Percentiles rank a stretch among this genome's conserved stretches.
phyloP scores from a whole-genome alignment of 2,888 invertebrate genomes.

The Conus canariensis region DNA sequence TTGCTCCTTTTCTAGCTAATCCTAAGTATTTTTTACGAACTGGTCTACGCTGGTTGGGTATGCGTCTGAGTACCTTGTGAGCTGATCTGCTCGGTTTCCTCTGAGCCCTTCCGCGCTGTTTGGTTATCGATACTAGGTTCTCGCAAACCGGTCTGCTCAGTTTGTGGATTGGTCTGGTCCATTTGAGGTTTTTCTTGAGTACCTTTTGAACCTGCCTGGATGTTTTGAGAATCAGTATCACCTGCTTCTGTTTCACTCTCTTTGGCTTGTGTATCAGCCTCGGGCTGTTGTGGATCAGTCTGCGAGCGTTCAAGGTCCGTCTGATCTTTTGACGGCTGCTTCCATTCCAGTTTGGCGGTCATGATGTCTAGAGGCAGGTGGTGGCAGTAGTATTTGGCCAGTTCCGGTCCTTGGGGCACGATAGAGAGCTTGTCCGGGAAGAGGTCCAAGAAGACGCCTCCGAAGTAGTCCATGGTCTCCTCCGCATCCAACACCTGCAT shows the following conservation, averaged over 20 bases:
- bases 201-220: neutral
- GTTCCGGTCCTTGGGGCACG: slow-evolving; percentile 6
- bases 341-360: neutral
- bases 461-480: neutral
- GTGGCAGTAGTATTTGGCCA: neutral
- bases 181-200: neutral
- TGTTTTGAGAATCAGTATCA: neutral
- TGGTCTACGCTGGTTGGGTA: too few relatives aligned
- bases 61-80: too few relatives aligned
- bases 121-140: too few relatives aligned
- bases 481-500: neutral
- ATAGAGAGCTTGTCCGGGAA: neutral
- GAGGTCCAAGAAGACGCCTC: neutral
- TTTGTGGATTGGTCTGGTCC: neutral
- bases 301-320: neutral
- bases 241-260: neutral
- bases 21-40: too few relatives aligned
- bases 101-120: too few relatives aligned
- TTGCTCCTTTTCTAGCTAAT: too few relatives aligned
- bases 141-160: neutral
- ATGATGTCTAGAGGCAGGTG: neutral
- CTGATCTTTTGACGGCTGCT: too few relatives aligned
- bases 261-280: neutral
- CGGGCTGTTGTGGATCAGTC: neutral
- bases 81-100: too few relatives aligned